These are phyloP conservation scores for Pseudomyrmex flavicornis DNA, from an alignment of 1,140 invertebrate genomes.

Conservation along the genomic window DNA sequence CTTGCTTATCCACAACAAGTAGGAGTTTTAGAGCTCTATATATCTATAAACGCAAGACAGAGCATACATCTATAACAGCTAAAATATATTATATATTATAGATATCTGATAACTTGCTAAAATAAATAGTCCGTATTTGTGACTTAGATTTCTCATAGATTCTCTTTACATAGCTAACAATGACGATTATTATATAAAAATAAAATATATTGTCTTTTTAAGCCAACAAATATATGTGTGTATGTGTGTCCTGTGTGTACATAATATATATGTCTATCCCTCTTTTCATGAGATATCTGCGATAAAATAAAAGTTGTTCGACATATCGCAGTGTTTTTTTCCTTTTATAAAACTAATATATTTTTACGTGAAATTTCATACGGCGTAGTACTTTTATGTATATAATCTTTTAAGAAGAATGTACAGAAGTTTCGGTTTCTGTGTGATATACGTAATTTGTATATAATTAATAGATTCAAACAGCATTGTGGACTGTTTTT, in stretches of 20 bases:
- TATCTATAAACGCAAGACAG: constrained; percentile 18
- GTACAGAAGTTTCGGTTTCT: constrained; percentile 27
- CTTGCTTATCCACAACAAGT: constrained; percentile 10
- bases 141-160: constrained; percentile 57
- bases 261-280: not conserved
- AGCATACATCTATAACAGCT: not conserved
- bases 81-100: constrained; percentile 25
- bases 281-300: constrained; percentile 5
- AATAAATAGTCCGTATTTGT: constrained; percentile 61
- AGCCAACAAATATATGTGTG: constrained; percentile 62
- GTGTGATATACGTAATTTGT: not conserved
- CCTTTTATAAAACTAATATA: not conserved
- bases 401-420: constrained; percentile 23
- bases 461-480: constrained; percentile 52
- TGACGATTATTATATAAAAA: constrained; percentile 69
- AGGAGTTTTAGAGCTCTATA: constrained; percentile 3
- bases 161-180: constrained; percentile 64
- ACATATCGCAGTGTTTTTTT: not conserved
- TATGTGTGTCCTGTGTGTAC: constrained; percentile 26
- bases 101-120: constrained; percentile 58
- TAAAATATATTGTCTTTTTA: constrained; percentile 69
- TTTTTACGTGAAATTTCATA: not conserved
- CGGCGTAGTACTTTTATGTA: not conserved
- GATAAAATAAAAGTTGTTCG: not conserved
- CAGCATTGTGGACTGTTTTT: constrained; percentile 1